Evolutionary conservation across 1,140 invertebrate genomes (phyloP), one percentile per base, ranked within the genome.

Genomic region (Trachymyrmex cornetzi): DNA sequence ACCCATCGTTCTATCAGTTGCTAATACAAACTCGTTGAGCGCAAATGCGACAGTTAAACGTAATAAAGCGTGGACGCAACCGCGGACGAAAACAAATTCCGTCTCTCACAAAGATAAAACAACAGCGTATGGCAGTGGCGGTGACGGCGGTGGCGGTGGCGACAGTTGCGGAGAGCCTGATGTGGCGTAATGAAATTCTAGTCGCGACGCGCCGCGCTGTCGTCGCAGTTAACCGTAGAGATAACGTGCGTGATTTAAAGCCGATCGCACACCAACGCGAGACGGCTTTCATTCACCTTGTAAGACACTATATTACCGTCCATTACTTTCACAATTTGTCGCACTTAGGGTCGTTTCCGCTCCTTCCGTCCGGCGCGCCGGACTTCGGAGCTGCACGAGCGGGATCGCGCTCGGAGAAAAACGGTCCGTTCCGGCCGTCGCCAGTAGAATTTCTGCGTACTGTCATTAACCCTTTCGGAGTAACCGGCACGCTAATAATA

Each of bases 181-280:
- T 86, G 72, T n/a, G 14, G 14, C 48, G 48, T 71, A 81, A 86
- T 88, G 88, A 64, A 88, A 88, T 88, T 61, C 63, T 24, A 55
- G 57, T 69, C 80, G 71, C 80, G 66, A 66, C 59, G 80, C 74
- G 50, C 74, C 69, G 38, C n/a, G 53, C 71, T 88, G 80, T 88
- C 64, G 34, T 53, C 38, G 69, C 27, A 30, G 44, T n/a, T 80
- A 34, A 59, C n/a, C 11, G 72, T 12, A 44, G 38, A 50, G 57
- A 88, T 86, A 88, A 88, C 34, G 61, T 34, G 57, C 57, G 57
- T 77, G 87, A 89, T 89, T 86, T 71, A 89, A 59, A 55, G 50
- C 59, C 48, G 69, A 79, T 89, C 71, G 57, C 61, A 7, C 69
- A 57, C 63, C 67, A 67, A 86, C 72, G 75, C 57, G 34, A 82